phyloP scores from a whole-genome alignment of 1,140 invertebrate genomes.

The Doryteuthis pealeii region DNA sequence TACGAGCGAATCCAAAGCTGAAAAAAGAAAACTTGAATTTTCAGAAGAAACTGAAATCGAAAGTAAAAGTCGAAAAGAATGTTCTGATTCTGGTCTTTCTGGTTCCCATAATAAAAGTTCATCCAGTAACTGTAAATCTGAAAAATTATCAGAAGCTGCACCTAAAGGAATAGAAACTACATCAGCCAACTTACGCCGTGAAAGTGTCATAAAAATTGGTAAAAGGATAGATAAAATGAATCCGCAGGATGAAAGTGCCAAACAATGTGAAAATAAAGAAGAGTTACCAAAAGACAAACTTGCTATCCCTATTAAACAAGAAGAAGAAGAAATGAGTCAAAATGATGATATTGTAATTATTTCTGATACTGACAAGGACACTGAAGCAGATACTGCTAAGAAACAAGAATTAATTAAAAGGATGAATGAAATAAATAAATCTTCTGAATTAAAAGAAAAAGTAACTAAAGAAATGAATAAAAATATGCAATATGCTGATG shows the following conservation, averaged over 20 bases:
- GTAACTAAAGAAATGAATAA: too few relatives aligned
- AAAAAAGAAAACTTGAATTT: not conserved
- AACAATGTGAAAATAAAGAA: too few relatives aligned
- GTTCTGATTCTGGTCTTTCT: not conserved
- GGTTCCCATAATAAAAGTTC: not conserved
- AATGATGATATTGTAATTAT: too few relatives aligned
- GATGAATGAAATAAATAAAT: too few relatives aligned
- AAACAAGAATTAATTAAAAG: too few relatives aligned
- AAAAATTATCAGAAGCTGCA: not conserved
- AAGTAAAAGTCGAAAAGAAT: slow-evolving; percentile 2
- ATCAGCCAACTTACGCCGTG: not conserved
- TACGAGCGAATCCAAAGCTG: not conserved
- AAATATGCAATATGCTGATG: too few relatives aligned
- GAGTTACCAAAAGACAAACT: too few relatives aligned
- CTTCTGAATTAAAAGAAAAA: too few relatives aligned
- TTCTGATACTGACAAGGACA: too few relatives aligned
- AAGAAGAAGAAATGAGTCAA: too few relatives aligned
- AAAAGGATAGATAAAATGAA: not conserved
- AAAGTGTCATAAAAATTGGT: slow-evolving; percentile 7
- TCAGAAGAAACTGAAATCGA: not conserved
- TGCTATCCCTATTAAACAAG: too few relatives aligned
- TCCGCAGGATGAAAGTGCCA: not conserved
- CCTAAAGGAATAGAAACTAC: not conserved
- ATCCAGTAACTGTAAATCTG: not conserved
- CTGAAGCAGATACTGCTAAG: too few relatives aligned